Evolutionary conservation across 2,797 vertebrate genomes (phyloP).

Genomic region (Orientallactaga sibirica): DNA sequence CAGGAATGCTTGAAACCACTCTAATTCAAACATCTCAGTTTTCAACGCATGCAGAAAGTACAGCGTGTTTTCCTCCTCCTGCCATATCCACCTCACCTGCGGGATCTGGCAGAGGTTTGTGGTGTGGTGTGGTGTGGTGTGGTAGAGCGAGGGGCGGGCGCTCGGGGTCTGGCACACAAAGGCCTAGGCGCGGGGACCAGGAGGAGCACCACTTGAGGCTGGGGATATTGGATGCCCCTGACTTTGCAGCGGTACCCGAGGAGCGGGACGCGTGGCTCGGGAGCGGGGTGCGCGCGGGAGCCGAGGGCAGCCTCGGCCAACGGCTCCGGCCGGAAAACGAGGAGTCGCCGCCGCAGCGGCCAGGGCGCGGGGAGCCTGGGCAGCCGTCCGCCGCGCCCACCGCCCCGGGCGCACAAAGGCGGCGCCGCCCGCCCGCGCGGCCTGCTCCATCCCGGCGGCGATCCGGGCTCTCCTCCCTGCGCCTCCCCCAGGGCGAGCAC

Average conservation of each 20-base stretch:
- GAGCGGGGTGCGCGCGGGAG: background rate
- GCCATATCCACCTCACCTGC: background rate
- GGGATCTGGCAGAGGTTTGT: background rate
- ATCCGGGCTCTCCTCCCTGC: background rate
- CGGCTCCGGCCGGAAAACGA: no score
- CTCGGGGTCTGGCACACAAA: conserved; percentile 67
- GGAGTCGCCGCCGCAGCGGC: no score
- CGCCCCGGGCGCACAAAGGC: conserved; percentile 72
- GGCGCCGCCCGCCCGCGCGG: conserved; percentile 27
- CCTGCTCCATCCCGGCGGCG: background rate
- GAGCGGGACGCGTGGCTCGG: conserved; percentile 53
- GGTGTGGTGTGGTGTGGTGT: no score
- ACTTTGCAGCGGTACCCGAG: background rate
- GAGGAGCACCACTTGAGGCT: conserved; percentile 20
- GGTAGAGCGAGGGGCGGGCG: no score
- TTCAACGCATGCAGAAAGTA: conserved; percentile 17
- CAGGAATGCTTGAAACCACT: background rate
- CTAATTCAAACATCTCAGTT: conserved; percentile 16
- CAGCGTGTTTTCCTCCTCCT: background rate
- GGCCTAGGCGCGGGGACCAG: background rate
- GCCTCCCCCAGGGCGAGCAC: background rate
- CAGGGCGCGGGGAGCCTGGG: background rate
- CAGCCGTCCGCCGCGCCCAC: conserved; percentile 31
- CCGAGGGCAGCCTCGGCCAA: no score
- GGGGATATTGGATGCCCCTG: background rate